Base-by-base conservation (phyloP, 2,888 invertebrate species). In the Sphaeridia pumilis region DNA sequence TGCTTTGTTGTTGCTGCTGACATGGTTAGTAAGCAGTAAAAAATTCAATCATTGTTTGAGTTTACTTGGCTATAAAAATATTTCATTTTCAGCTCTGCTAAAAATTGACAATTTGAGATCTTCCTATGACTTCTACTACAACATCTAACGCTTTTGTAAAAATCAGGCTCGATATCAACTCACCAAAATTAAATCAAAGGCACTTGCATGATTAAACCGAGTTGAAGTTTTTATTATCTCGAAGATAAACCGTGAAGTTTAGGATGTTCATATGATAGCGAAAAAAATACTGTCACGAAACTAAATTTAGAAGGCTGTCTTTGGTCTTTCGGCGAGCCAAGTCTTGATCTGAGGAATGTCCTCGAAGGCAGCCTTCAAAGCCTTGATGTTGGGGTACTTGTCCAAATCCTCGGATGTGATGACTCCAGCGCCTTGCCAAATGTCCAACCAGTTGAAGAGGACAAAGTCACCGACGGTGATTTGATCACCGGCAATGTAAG, bases 1-100 rank as follows among this genome's bases (percentile, higher is more conserved):
- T 61, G 61, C 25, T 58, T 59, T 27, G 36, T 58, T 4, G 31
- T 47, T 1, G 46, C 54, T 14, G 47, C 59, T n/a, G 59, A 61
- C 36, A 58, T 58, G 52, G 60, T 58, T 14, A 22, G 24, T 45
- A 5, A 44, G 10, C 12, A 22, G 24, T 45, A 5, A 44, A 10
- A 22, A 10, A 10, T 10, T 44, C 25, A 17, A 5, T 44, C 17
- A 17, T 44, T 24, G 20, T 10, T 22, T 44, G 12, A n/a, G n/a
- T n/a, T n/a, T n/a, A n/a, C n/a, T n/a, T n/a, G n/a, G n/a, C n/a
- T n/a, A n/a, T n/a, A n/a, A n/a, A n/a, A n/a, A n/a, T n/a, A n/a
- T n/a, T n/a, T n/a, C n/a, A n/a, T n/a, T n/a, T n/a, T n/a, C n/a
- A n/a, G n/a, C n/a, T n/a, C n/a, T n/a, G n/a, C n/a, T n/a, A n/a